Base-by-base conservation (phyloP, 2,797 vertebrate species). In the Staurois parvus region DNA sequence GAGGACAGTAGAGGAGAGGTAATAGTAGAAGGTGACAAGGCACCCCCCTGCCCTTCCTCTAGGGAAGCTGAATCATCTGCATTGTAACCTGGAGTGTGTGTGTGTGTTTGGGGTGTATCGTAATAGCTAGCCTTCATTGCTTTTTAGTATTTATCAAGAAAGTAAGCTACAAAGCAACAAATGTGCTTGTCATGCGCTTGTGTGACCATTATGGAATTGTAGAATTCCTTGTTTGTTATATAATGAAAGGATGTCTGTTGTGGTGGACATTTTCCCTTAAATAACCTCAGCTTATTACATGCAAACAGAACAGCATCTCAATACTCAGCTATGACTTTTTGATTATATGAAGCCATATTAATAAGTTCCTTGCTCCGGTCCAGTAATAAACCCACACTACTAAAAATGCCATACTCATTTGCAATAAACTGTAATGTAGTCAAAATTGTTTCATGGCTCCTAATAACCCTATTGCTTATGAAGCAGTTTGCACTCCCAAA, bases 391-490 rank as follows among this genome's bases (percentile, higher is more conserved):
- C 40, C 73, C 34, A 28, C 66, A 62, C 11, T 30, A 56, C 72
- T 81, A 68, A 80, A 80, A 48, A 72, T 81, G 77, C 62, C 84
- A 85, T 30, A 48, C 26, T 64, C 73, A 26, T 45, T 81, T 10
- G 84, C 72, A 81, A 72, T 85, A 85, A 85, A 81, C 64, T 70
- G 40, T 73, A 79, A 85, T 83, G 68, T 78, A 82, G 73, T 72
- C 24, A 45, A 64, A 81, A 81, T 69, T 56, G 42, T 85, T 85
- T 85, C 79, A 76, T 81, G 34, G 52, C 30, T 19, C 42, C 45
- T 77, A 82, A 86, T 86, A 77, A 86, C 77, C 48, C 56, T 32
- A 48, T n/a, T 66, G 85, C 85, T 82, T 72, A 82, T 73, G n/a
- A 82, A 66, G 74, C 67, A 15, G 37, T 68, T 78, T 34, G 28